These are phyloP conservation scores for Rhynchotus rufescens DNA, from an alignment of 2,797 vertebrate species.

Conservation along the genomic window DNA sequence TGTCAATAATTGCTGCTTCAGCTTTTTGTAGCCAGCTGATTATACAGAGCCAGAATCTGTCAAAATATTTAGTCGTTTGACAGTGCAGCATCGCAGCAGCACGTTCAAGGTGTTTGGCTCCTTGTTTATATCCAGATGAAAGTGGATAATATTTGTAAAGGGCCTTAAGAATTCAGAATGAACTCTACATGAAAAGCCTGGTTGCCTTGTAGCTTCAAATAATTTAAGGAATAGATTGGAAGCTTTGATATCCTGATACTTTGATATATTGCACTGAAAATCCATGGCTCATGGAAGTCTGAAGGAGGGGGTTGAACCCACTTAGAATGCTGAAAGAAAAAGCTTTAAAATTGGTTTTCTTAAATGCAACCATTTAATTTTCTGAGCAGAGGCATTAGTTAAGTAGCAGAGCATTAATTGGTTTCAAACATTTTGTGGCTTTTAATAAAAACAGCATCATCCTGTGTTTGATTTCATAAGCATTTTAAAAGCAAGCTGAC, in stretches of 20 bases:
- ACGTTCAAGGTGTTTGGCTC: conserved; percentile 5
- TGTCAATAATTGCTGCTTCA: background rate
- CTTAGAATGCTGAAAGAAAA: background rate
- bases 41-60: background rate
- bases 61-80: conserved; percentile 8
- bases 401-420: conserved; percentile 39
- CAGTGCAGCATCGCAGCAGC: background rate
- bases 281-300: background rate
- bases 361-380: conserved; percentile 51
- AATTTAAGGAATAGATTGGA: background rate
- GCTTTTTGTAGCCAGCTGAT: background rate
- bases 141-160: background rate
- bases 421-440: conserved; percentile 59
- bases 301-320: background rate
- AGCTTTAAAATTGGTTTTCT: conserved; percentile 18
- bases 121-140: background rate
- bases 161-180: background rate
- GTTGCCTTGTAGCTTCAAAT: background rate
- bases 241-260: background rate
- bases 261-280: background rate
- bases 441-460: conserved; percentile 56
- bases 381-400: background rate
- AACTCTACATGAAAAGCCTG: background rate
- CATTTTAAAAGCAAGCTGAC: background rate
- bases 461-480: background rate